Base-by-base conservation (phyloP, 2,888 invertebrate species). In the Harpagoxenus sublaevis region DNA sequence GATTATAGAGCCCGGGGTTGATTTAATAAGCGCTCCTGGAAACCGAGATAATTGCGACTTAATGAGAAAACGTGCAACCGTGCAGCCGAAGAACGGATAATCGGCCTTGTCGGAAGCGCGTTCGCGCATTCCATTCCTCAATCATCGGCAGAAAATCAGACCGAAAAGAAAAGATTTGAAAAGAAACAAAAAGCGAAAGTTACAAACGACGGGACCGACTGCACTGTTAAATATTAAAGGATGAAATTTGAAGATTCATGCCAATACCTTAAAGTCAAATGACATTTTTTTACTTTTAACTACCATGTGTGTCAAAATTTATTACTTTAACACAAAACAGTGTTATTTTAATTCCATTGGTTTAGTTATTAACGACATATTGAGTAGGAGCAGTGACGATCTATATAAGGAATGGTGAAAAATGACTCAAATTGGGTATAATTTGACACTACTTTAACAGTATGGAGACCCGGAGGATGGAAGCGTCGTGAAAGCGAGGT, bases 11-110 rank as follows among this genome's bases (percentile, higher is more conserved):
- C 18, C 68, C 84, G 35, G 48, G 45, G 23, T n/a, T 70, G 71
- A 82, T 84, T 84, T 84, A 84, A 84, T 82, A 84, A 83, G 83
- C 83, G 63, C 70, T 35, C 82, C 65, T 63, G 48, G 82, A 84
- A 63, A 48, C 48, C 71, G 71, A 73, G 39, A 55, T 84, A 84
- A 82, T 84, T 84, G 62, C 71, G 45, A 35, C 23, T 71, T 82
- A 82, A 82, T 71, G 82, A 84, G 81, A 84, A 51, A 68, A 31
- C 70, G 81, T 70, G 68, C 68, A 10, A 39, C 28, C 45, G 55
- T 48, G 28, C 23, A 23, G 10, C 23, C 35, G 82, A 82, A 48
- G 65, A 73, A 63, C 57, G 35, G 71, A 35, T 53, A 75, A 9
- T 74, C 74, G 45, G 18, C 28, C 53, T 45, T 12, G 53, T 18